These are phyloP conservation scores for Hydrotaea cyrtoneurina DNA, from an alignment of 2,888 invertebrate species.

Conservation along the genomic window DNA sequence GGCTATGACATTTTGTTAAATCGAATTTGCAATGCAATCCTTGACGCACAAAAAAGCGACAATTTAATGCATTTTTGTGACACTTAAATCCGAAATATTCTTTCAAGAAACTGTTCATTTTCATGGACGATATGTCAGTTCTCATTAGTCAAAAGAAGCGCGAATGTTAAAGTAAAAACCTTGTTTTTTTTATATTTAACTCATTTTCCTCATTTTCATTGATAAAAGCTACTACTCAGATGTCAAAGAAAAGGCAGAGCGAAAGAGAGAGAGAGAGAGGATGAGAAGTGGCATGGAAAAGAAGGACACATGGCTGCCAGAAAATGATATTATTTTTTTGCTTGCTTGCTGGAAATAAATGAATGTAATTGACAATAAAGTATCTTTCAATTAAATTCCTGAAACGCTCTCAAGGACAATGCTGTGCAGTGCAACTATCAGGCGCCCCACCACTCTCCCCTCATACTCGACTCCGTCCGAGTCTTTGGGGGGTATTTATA, in stretches of 20 bases:
- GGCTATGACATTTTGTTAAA: too few relatives aligned
- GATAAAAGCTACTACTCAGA: neutral
- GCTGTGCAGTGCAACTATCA: neutral
- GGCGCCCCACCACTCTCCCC: too few relatives aligned
- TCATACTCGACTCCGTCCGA: too few relatives aligned
- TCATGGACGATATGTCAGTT: neutral
- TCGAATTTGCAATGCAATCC: too few relatives aligned
- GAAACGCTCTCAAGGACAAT: conserved; percentile 25
- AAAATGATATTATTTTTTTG: conserved; percentile 6
- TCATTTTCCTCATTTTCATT: neutral
- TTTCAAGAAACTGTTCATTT: too few relatives aligned
- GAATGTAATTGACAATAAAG: neutral
- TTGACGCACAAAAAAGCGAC: too few relatives aligned
- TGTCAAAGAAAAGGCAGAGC: neutral
- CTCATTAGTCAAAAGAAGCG: neutral
- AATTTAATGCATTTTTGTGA: too few relatives aligned
- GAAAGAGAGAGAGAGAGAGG: too few relatives aligned
- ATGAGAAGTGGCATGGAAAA: too few relatives aligned
- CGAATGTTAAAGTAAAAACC: neutral
- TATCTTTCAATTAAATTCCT: conserved; percentile 18
- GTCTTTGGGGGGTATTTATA: too few relatives aligned
- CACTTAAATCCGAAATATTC: too few relatives aligned
- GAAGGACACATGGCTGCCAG: neutral
- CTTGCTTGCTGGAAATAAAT: neutral
- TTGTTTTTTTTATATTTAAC: neutral